Evolutionary conservation across 2,888 invertebrate species (phyloP).

Genomic region (Acronicta leporina): DNA sequence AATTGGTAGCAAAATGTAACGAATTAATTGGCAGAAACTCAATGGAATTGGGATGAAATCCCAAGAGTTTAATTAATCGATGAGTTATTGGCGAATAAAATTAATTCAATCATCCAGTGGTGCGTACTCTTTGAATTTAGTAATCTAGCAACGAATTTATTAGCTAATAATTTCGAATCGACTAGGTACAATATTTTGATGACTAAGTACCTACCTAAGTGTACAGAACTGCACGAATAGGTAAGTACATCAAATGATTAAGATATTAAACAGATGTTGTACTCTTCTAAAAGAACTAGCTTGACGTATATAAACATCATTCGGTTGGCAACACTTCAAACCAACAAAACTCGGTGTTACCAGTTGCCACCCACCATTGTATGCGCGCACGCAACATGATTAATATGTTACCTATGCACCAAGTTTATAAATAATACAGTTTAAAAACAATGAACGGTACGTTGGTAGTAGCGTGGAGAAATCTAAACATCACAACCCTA

Average conservation of each 20-base stretch:
- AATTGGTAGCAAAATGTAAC: not conserved
- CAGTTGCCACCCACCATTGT: constrained; percentile 42
- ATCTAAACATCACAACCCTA: constrained; percentile 82
- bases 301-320: not conserved
- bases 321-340: constrained; percentile 7
- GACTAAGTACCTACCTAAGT: no score
- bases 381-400: constrained; percentile 40
- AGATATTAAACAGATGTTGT: not conserved
- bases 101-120: not conserved
- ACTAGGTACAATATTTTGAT: no score
- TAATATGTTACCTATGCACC: constrained; percentile 53
- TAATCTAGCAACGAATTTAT: not conserved
- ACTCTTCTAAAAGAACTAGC: no score
- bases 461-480: constrained; percentile 70
- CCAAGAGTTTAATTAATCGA: constrained; percentile 5
- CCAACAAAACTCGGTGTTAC: constrained; percentile 35
- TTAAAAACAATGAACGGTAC: constrained; percentile 63
- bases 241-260: no score
- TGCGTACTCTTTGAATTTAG: not conserved
- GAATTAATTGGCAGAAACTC: not conserved
- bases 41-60: constrained; percentile 3
- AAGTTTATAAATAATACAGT: constrained; percentile 60
- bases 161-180: not conserved
- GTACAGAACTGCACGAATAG: not conserved
- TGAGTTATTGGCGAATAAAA: constrained; percentile 1